phyloP scores from a whole-genome alignment of 2,888 invertebrate species.

The Macaria liturata region DNA sequence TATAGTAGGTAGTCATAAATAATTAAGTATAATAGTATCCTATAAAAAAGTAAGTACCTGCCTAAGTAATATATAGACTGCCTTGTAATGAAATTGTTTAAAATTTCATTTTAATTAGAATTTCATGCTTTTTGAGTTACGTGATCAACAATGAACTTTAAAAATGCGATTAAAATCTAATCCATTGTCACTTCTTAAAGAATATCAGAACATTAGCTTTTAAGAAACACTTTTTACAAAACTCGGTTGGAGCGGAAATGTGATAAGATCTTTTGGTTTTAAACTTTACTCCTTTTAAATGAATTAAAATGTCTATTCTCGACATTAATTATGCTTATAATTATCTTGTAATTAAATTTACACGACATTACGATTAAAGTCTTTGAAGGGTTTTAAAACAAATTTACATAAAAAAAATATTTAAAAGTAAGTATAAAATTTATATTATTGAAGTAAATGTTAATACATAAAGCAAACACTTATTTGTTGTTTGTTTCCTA shows the following conservation, averaged over 20 bases:
- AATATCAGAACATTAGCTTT: conserved; percentile 52
- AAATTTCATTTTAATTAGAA: too few relatives aligned
- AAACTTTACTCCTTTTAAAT: conserved; percentile 28
- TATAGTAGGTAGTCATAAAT: too few relatives aligned
- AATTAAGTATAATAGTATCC: too few relatives aligned
- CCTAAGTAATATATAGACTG: too few relatives aligned
- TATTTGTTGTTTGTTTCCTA: too few relatives aligned
- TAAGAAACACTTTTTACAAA: conserved; percentile 64
- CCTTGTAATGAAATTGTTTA: too few relatives aligned
- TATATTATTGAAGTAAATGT: too few relatives aligned
- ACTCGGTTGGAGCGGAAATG: conserved; percentile 70
- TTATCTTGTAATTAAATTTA: conserved; percentile 47
- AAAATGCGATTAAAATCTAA: conserved; percentile 27
- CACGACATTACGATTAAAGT: conserved; percentile 41
- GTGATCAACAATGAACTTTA: neutral
- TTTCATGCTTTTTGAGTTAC: too few relatives aligned
- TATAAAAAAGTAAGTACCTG: too few relatives aligned
- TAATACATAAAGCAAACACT: too few relatives aligned
- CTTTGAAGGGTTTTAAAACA: neutral
- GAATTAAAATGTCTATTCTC: conserved; percentile 12
- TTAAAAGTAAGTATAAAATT: too few relatives aligned
- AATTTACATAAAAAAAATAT: too few relatives aligned
- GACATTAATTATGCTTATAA: conserved; percentile 35
- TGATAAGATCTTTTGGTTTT: conserved; percentile 71
- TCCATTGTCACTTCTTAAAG: conserved; percentile 39